These are phyloP conservation scores for Pocota personata DNA, from an alignment of 2,888 invertebrate species.

Conservation along the genomic window DNA sequence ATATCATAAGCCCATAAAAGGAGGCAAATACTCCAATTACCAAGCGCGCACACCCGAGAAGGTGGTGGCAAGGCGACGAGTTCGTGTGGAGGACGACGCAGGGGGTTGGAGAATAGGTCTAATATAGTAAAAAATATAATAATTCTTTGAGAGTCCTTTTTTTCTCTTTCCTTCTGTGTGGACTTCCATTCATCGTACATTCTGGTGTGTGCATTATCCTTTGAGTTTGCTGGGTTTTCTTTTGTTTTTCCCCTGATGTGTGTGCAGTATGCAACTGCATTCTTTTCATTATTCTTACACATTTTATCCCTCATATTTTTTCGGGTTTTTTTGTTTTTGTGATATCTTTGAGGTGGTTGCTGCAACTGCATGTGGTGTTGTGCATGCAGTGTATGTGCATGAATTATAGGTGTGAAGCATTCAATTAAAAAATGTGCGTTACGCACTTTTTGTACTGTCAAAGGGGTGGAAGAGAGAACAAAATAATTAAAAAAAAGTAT, in stretches of 20 bases:
- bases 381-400: conserved; percentile 24
- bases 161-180: background rate
- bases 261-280: conserved; percentile 53
- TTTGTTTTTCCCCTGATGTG: conserved; percentile 30
- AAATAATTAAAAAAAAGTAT: background rate
- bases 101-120: background rate
- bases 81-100: background rate
- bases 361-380: conserved; percentile 34
- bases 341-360: conserved; percentile 31
- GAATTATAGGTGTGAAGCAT: conserved; percentile 66
- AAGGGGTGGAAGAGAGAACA: background rate
- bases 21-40: conserved; percentile 58
- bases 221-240: conserved; percentile 48
- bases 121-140: conserved; percentile 33
- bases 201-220: conserved; percentile 28
- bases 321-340: background rate
- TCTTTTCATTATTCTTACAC: conserved; percentile 31
- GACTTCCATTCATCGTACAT: conserved; percentile 15
- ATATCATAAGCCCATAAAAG: conserved; percentile 51
- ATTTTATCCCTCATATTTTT: conserved; percentile 27
- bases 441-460: conserved; percentile 45
- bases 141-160: conserved; percentile 25
- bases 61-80: conserved; percentile 3
- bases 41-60: conserved; percentile 28
- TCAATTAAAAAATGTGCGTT: conserved; percentile 66